Evolutionary conservation across 2,888 invertebrate species (phyloP).

Genomic region (Gymnoscelis rufifasciata): DNA sequence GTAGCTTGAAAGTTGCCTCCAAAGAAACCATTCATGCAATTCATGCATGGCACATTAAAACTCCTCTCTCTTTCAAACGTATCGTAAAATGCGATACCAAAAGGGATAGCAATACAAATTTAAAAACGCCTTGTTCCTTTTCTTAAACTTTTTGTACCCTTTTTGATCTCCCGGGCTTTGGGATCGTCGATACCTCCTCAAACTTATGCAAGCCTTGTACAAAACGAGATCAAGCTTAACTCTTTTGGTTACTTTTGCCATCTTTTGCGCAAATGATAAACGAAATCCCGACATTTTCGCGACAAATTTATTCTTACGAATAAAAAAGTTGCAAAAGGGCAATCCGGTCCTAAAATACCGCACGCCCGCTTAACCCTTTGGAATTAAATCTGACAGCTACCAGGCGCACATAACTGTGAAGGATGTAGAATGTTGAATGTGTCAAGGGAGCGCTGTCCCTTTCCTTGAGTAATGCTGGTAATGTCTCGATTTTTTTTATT

Average conservation of each 20-base stretch:
- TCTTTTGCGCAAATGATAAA: too few relatives aligned
- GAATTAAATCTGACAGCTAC: slow-evolving; percentile 40
- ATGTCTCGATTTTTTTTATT: slow-evolving; percentile 6
- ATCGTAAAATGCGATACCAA: background rate
- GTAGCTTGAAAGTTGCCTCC: too few relatives aligned
- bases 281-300: slow-evolving; percentile 11
- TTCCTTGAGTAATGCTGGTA: too few relatives aligned
- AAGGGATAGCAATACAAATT: background rate
- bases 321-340: slow-evolving; percentile 15
- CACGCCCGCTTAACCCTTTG: slow-evolving; percentile 36
- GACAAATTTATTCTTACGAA: slow-evolving; percentile 10
- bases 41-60: too few relatives aligned
- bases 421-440: slow-evolving; percentile 40
- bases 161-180: slow-evolving; percentile 14
- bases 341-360: slow-evolving; percentile 20
- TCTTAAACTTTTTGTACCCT: slow-evolving; percentile 17
- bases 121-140: background rate
- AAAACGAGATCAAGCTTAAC: slow-evolving; percentile 31
- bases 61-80: slow-evolving; percentile 11
- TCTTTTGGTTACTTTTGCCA: slow-evolving; percentile 24
- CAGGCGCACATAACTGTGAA: slow-evolving; percentile 39
- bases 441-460: slow-evolving; percentile 32
- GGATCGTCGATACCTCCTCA: slow-evolving; percentile 14
- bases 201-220: slow-evolving; percentile 22
- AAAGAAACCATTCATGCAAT: too few relatives aligned